Conservation (phyloP, 1,140 invertebrate genomes). For the Tetragonula clypearis region DNA sequence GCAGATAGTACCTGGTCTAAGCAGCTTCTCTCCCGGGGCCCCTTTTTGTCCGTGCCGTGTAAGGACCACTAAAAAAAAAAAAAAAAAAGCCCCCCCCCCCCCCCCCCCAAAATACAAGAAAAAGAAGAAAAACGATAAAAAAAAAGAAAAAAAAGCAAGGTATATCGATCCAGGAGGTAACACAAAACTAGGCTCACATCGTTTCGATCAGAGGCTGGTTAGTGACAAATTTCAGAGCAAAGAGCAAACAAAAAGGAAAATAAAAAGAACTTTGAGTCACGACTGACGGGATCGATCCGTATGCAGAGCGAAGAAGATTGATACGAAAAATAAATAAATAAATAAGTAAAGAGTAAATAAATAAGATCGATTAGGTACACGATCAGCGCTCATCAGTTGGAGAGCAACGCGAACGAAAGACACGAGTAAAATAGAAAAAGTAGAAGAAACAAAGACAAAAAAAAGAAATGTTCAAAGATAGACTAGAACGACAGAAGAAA, state of each 20-base stretch:
- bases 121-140: background rate
- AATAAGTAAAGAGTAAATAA: background rate
- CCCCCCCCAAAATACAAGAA: background rate
- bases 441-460: background rate
- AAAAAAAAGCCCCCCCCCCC: too few relatives aligned
- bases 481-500: background rate
- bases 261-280: background rate
- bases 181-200: slow-evolving; percentile 18
- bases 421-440: background rate
- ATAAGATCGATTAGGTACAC: background rate
- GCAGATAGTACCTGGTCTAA: too few relatives aligned
- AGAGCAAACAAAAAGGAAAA: slow-evolving; percentile 9
- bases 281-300: slow-evolving; percentile 10
- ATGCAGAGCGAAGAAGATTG: background rate
- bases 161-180: slow-evolving; percentile 1
- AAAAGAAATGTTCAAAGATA: background rate
- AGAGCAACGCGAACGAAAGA: slow-evolving; percentile 1
- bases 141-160: background rate
- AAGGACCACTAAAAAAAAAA: background rate
- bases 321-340: background rate
- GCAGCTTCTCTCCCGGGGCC: too few relatives aligned
- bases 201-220: slow-evolving; percentile 19
- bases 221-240: slow-evolving; percentile 34
- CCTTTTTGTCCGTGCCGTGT: too few relatives aligned
- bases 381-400: background rate